phyloP scores from a whole-genome alignment of 92 coral and sea anemone species.

The Siderastrea radians region DNA sequence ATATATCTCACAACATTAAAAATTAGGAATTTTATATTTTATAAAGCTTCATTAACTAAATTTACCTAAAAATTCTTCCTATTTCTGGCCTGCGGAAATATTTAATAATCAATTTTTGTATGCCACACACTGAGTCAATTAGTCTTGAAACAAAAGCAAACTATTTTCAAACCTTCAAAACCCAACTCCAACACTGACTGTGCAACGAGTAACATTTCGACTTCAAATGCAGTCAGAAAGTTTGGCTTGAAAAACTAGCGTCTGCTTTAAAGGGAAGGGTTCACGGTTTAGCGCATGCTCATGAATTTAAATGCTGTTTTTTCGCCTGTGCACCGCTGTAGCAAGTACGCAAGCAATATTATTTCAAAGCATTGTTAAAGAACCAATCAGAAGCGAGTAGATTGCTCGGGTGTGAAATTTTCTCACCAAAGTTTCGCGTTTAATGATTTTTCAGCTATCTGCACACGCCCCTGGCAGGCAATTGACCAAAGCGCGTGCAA shows the following conservation, averaged over 20 bases:
- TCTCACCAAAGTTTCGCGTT: too few species aligned
- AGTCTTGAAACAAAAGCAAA: not conserved
- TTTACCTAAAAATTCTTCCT: slow-evolving; percentile 11
- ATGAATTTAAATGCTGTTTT: too few species aligned
- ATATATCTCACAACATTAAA: slow-evolving; percentile 19
- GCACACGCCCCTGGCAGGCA: too few species aligned
- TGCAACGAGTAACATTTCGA: not conserved
- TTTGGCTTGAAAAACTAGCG: not conserved
- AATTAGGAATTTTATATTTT: not conserved
- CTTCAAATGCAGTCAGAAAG: not conserved
- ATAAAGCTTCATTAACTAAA: slow-evolving; percentile 10
- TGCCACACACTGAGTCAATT: not conserved
- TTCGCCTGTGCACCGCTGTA: too few species aligned
- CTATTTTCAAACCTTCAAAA: not conserved
- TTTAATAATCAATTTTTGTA: not conserved
- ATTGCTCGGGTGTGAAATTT: too few species aligned
- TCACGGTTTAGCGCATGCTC: too few species aligned
- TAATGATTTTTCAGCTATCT: too few species aligned
- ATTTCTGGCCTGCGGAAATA: slow-evolving; percentile 23
- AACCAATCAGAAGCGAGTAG: too few species aligned
- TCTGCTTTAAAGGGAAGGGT: too few species aligned
- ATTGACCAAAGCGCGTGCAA: too few species aligned
- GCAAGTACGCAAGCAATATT: too few species aligned
- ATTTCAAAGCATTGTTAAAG: too few species aligned
- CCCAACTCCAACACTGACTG: not conserved